Conservation (phyloP, 2,797 vertebrate genomes). For the Gouania willdenowi region DNA sequence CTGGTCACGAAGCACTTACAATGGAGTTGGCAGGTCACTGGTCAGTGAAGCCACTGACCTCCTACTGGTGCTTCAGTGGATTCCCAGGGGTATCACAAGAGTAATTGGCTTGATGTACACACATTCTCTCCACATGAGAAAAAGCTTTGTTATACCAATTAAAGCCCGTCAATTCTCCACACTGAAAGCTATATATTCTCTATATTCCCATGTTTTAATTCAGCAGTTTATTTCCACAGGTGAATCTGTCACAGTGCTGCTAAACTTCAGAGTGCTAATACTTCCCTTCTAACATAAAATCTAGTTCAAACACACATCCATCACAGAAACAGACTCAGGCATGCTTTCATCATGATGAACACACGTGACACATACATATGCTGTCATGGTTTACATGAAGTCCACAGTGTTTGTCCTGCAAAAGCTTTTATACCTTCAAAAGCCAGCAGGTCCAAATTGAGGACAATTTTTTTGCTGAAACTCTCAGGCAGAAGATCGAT, state of each 20-base stretch:
- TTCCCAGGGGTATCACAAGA: conserved; percentile 12
- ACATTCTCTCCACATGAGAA: conserved; percentile 28
- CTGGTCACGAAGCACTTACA: no score
- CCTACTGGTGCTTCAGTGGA: conserved; percentile 1
- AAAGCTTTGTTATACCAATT: conserved; percentile 45
- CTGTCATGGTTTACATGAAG: conserved; percentile 11
- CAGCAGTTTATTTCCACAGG: conserved; percentile 4
- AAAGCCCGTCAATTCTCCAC: conserved; percentile 21
- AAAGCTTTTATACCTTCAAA: background rate
- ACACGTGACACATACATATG: conserved; percentile 9
- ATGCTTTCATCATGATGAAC: background rate
- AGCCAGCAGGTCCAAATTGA: background rate
- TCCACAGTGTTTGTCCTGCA: background rate
- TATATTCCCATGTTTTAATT: conserved; percentile 22
- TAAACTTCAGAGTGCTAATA: conserved; percentile 18
- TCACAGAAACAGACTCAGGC: background rate
- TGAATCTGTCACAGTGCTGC: background rate
- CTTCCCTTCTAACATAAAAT: conserved; percentile 3
- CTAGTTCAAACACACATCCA: no score
- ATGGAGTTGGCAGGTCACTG: background rate
- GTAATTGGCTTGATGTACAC: conserved; percentile 35
- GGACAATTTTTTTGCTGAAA: background rate
- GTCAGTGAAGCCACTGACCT: background rate
- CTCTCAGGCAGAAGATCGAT: conserved; percentile 6
- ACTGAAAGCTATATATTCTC: conserved; percentile 37